A percentile compares a stretch with the other conserved stretches of the same genome.
These are phyloP conservation scores for Hydrozoanthus tunicans DNA, from an alignment of 64 coral and sea anemone genomes.

Conservation along the genomic window DNA sequence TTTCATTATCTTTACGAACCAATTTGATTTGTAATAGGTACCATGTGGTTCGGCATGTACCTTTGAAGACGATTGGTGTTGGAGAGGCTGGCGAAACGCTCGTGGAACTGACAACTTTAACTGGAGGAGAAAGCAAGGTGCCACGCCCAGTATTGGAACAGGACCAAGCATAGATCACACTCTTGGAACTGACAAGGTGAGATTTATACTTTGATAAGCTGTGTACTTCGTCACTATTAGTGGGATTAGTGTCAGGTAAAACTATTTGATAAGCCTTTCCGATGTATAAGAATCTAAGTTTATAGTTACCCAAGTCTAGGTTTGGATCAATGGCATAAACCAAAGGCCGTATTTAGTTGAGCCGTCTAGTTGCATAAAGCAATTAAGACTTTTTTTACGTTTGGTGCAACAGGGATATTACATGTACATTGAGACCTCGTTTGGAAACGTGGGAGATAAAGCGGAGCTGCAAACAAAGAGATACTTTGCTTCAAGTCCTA, in stretches of 20 bases:
- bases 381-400: not conserved
- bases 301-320: too few relatives aligned
- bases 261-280: not conserved
- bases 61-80: conserved; percentile 77
- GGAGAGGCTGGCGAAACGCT: conserved; percentile 86
- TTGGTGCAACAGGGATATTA: conserved; percentile 79
- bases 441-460: conserved; percentile 66
- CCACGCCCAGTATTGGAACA: conserved; percentile 65
- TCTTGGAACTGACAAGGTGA: conserved; percentile 65
- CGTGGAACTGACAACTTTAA: conserved; percentile 85
- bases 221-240: too few relatives aligned
- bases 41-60: conserved; percentile 51
- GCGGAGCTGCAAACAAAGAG: conserved; percentile 85
- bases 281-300: too few relatives aligned
- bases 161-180: conserved; percentile 90
- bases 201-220: too few relatives aligned
- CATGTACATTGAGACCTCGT: conserved; percentile 90
- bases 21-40: not conserved
- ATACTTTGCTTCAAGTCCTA: conserved; percentile 86
- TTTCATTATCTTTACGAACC: too few relatives aligned
- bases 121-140: conserved; percentile 82
- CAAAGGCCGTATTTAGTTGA: not conserved
- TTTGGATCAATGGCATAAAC: too few relatives aligned
- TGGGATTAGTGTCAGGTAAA: too few relatives aligned
- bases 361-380: too few relatives aligned